Conservation (phyloP, 1,140 invertebrate genomes). For the Bombus turneri region DNA sequence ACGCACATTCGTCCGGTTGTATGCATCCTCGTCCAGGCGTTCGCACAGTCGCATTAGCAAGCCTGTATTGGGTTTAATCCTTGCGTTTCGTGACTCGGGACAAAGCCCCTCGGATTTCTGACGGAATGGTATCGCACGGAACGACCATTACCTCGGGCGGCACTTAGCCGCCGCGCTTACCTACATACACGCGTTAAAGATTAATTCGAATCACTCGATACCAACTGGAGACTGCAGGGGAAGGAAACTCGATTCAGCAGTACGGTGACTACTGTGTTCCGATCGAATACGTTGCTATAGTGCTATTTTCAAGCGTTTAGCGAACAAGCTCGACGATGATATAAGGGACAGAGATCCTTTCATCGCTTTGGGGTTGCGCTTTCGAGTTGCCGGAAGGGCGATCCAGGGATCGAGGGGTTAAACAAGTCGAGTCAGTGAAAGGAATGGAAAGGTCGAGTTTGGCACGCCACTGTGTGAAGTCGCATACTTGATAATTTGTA, state of each 20-base stretch:
- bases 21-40: slow-evolving; percentile 43
- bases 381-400: neutral
- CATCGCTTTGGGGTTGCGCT: neutral
- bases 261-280: neutral
- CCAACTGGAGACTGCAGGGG: neutral
- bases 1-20: slow-evolving; percentile 19
- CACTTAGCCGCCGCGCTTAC: slow-evolving; percentile 71
- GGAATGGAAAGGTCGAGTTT: slow-evolving; percentile 12
- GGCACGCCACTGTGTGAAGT: neutral
- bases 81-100: slow-evolving; percentile 81
- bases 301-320: neutral
- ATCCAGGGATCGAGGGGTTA: neutral
- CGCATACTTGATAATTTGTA: neutral
- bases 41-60: slow-evolving; percentile 76
- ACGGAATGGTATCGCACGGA: slow-evolving; percentile 81
- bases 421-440: neutral
- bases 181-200: slow-evolving; percentile 63
- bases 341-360: neutral
- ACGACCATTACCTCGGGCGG: slow-evolving; percentile 79
- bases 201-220: slow-evolving; percentile 67
- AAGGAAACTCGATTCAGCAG: slow-evolving; percentile 6
- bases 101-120: slow-evolving; percentile 82
- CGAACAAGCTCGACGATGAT: slow-evolving; percentile 8
- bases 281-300: slow-evolving; percentile 32
- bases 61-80: slow-evolving; percentile 79